phyloP scores from a whole-genome alignment of 2,797 vertebrate genomes.

The Propithecus deckenii region DNA sequence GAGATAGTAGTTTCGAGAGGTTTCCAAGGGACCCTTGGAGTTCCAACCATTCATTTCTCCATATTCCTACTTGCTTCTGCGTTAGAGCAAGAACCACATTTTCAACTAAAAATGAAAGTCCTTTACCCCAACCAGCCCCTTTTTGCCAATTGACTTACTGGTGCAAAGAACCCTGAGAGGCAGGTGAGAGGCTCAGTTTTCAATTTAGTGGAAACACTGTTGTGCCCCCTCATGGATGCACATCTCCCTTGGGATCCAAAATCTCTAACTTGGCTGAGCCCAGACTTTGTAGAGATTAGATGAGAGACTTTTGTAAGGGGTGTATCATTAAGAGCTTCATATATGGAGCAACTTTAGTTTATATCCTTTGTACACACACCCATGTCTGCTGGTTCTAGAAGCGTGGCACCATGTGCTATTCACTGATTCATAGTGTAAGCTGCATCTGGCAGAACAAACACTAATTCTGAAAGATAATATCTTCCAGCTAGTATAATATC shows the following conservation, averaged over 20 bases:
- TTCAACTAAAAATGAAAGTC: not conserved
- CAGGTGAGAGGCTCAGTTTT: not conserved
- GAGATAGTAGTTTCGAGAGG: not conserved
- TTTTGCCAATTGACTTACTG: not conserved
- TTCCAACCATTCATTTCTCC: not conserved
- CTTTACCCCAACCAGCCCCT: not conserved
- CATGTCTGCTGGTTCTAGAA: not conserved
- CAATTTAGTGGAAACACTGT: not conserved
- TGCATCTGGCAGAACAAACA: not conserved
- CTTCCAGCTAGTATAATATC: not conserved
- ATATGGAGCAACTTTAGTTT: not conserved
- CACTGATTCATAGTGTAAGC: not conserved
- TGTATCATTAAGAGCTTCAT: not conserved
- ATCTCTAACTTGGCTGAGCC: not conserved
- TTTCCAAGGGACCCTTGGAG: not conserved
- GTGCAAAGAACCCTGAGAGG: not conserved
- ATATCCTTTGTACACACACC: not conserved
- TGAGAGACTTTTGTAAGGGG: not conserved
- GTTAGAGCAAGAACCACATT: not conserved
- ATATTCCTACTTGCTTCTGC: not conserved
- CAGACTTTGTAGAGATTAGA: not conserved
- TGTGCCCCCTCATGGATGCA: not conserved
- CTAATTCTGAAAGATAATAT: not conserved
- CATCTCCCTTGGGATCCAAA: not conserved
- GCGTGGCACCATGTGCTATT: not conserved